A percentile compares a stretch with the other conserved stretches of the same genome.
Evolutionary conservation across 2,113 vertebrate species (phyloP).

Genomic region (Oxyura jamaicensis): DNA sequence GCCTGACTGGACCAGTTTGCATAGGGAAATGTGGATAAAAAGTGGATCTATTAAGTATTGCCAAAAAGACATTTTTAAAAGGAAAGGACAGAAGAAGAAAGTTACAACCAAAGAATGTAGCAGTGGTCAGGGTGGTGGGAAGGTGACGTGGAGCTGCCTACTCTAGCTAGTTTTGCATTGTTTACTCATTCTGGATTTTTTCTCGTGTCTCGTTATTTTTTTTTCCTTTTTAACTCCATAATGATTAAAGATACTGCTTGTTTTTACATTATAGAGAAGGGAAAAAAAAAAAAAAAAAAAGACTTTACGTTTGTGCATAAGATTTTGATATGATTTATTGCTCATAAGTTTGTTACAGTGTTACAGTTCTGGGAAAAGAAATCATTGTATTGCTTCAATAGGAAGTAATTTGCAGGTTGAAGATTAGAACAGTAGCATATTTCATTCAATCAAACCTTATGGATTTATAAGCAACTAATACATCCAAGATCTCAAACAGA

Average conservation of each 20-base stretch:
- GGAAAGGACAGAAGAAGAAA: neutral
- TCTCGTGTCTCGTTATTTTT: neutral
- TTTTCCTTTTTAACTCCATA: neutral
- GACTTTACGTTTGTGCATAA: neutral
- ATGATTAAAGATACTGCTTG: no score
- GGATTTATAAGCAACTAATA: neutral
- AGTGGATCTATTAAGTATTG: neutral
- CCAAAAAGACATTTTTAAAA: neutral
- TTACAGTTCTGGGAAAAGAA: neutral
- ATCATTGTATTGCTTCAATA: neutral
- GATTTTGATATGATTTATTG: neutral
- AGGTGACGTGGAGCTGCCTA: neutral
- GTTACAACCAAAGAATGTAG: neutral
- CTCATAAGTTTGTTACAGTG: neutral
- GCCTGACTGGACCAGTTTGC: neutral
- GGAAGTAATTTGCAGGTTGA: neutral
- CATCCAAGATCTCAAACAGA: neutral
- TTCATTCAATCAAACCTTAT: neutral
- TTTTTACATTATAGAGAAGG: no score
- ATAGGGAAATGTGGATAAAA: neutral
- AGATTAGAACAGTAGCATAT: neutral
- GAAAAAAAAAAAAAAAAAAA: neutral
- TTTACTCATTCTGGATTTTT: neutral
- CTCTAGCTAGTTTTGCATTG: neutral
- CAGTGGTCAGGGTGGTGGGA: fast-evolving